A percentile compares a stretch with the other conserved stretches of the same genome.
These are phyloP conservation scores for Manis javanica DNA, from an alignment of 2,797 vertebrate species.

Conservation along the genomic window DNA sequence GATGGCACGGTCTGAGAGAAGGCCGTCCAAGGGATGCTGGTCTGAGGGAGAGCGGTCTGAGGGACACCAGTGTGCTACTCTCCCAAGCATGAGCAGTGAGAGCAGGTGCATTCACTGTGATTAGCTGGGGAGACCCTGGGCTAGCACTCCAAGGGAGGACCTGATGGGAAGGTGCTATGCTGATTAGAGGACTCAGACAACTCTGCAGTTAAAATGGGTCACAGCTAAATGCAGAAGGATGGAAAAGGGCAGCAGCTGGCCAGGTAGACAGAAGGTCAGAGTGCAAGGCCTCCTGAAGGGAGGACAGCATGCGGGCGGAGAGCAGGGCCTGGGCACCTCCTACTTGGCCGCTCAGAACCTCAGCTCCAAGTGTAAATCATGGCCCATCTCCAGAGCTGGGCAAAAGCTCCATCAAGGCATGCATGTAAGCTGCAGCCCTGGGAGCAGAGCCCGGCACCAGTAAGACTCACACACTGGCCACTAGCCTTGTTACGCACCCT, in stretches of 20 bases:
- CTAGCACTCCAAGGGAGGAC: background rate
- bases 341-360: background rate
- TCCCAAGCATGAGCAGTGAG: too few relatives aligned
- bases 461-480: too few relatives aligned
- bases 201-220: accelerated
- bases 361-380: background rate
- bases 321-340: background rate
- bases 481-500: too few relatives aligned
- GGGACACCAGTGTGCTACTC: too few relatives aligned
- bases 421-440: accelerated
- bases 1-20: too few relatives aligned
- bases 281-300: background rate
- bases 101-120: background rate
- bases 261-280: background rate
- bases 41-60: too few relatives aligned
- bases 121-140: background rate
- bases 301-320: background rate
- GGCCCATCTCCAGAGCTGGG: accelerated
- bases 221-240: background rate
- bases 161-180: background rate
- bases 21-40: too few relatives aligned
- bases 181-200: background rate
- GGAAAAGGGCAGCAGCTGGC: background rate
- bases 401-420: too few relatives aligned
- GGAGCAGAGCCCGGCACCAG: background rate